Conservation (phyloP, 23 tunicate species). For the Styela clava region DNA sequence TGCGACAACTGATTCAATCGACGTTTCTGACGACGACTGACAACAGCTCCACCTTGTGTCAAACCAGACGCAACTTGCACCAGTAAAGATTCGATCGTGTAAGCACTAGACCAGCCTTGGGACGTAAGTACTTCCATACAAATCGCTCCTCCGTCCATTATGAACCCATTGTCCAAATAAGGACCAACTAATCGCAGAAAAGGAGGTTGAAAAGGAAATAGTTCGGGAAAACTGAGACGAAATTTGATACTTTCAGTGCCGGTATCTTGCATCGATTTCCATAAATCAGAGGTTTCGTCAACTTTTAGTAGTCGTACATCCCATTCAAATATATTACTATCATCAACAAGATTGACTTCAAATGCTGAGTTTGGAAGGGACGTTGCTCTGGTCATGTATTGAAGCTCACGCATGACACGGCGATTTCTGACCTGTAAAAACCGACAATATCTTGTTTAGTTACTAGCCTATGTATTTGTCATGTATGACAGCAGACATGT, state of each 20-base stretch:
- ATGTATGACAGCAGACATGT: too few species aligned
- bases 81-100: conserved; percentile 68
- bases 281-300: conserved; percentile 58
- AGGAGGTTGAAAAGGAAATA: conserved; percentile 71
- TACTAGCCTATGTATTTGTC: too few species aligned
- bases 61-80: conserved; percentile 69
- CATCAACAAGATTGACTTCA: conserved; percentile 46
- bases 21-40: conserved; percentile 62
- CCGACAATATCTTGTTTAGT: not conserved
- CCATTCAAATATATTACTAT: conserved; percentile 58
- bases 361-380: conserved; percentile 52
- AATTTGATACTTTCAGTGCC: conserved; percentile 54
- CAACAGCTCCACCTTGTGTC: conserved; percentile 77
- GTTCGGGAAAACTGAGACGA: conserved; percentile 58
- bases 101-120: conserved; percentile 82
- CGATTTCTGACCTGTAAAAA: conserved; percentile 35
- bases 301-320: conserved; percentile 58
- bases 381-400: conserved; percentile 37
- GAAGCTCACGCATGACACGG: conserved; percentile 59
- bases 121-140: conserved; percentile 69
- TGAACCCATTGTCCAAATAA: conserved; percentile 76
- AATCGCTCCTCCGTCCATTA: conserved; percentile 89
- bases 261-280: conserved; percentile 64
- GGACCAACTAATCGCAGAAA: conserved; percentile 72
- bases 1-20: conserved; percentile 63